Base-by-base conservation (phyloP, 2,888 invertebrate genomes). In the Rhimphoctona megacephalus region DNA sequence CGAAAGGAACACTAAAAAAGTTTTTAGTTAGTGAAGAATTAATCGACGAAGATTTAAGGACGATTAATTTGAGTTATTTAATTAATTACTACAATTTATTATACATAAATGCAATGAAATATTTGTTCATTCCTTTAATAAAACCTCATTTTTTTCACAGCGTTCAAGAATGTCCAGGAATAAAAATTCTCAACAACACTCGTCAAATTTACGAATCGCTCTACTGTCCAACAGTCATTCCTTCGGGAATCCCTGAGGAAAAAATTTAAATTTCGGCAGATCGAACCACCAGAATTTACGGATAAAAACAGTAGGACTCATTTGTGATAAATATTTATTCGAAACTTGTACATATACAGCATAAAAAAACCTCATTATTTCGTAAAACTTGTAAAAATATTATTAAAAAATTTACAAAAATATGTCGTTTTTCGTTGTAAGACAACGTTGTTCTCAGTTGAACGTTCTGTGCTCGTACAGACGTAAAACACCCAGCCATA, bases 401-500 rank as follows among this genome's bases (percentile, higher is more conserved):
- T 66, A 22, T 33, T 49, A 30, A 78, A 92, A 91, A 70, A 70
- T 69, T 19, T 30, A 85, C 8, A 72, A 88, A 19, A 83, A 57
- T 1, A 85, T 88, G 36, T 73, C 81, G 8, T 46, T 78, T 9
- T 74, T 87, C 14, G 46, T 52, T 33, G 66, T 80, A 0, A 64
- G 7, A 14, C 39, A 87, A 22, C 89, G 89, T 70, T 88, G 89
- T 4, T 79, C 70, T 87, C 67, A 90, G 72, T 89, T 86, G 78
- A 90, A 91, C 0, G 88, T 87, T 84, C 91, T 90, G 19, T 89
- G 74, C 61, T 92, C 92, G 83, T 91, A 92, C 46, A 92, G 87
- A 9, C 88, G 88, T 57, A 92, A 84, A 11, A 91, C 91, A 7
- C 92, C 92, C 69, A 92, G 67, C 90, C 92, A 92, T 52, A 90